A percentile compares a stretch with the other conserved stretches of the same genome.
These are phyloP conservation scores for Stegostoma tigrinum DNA, from an alignment of 2,113 vertebrate genomes.

Conservation along the genomic window DNA sequence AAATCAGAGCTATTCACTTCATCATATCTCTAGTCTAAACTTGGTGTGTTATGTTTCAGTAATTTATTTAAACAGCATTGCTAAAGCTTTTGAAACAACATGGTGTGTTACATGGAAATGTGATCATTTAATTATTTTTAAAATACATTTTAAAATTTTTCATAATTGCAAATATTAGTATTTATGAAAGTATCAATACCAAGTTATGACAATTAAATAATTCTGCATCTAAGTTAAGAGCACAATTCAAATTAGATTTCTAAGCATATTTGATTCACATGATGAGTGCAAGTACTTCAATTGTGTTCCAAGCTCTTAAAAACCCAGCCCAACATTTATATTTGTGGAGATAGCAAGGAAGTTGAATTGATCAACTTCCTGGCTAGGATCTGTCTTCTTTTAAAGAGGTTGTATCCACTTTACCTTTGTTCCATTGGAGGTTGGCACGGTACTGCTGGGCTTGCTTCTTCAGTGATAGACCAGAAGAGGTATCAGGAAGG, in stretches of 20 bases:
- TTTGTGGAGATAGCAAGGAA: too few species aligned
- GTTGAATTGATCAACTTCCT: neutral
- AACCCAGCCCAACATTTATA: too few species aligned
- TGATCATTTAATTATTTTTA: neutral
- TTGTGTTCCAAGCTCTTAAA: neutral
- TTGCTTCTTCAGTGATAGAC: too few species aligned
- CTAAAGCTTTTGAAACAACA: neutral
- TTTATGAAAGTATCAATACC: neutral
- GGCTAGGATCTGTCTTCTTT: neutral
- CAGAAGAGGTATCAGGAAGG: too few species aligned
- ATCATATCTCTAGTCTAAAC: neutral
- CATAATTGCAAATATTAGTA: neutral
- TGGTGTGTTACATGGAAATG: neutral
- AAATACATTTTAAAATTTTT: neutral
- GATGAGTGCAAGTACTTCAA: neutral
- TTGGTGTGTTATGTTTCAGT: neutral
- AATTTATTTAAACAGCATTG: neutral
- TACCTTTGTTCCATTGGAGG: neutral
- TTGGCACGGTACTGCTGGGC: neutral
- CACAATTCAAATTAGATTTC: neutral
- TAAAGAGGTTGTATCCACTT: neutral
- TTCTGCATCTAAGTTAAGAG: neutral
- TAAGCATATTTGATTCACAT: too few species aligned
- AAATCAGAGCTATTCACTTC: neutral
- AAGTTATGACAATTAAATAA: neutral